Evolutionary conservation across 2,888 invertebrate species (phyloP), one percentile per base, ranked within the genome.

Genomic region (Plebejus melissa): DNA sequence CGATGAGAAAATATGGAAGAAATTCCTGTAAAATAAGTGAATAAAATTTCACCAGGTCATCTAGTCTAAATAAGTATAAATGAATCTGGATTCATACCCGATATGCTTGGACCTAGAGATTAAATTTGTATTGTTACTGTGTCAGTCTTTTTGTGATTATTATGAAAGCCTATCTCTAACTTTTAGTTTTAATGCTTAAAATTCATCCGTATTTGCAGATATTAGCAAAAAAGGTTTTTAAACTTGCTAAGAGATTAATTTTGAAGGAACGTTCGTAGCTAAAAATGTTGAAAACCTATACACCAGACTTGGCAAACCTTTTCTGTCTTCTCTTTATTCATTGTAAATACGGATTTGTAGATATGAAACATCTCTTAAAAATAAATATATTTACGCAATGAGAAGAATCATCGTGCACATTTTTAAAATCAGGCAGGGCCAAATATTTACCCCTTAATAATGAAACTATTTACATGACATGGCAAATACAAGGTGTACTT

Each of bases 51-150:
- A 41, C 9, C 41, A 9, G 41, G 41, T 46, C 41, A 46, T 46
- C 46, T 46, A 46, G 9, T 4, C 28, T 4, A 60, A 28, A 22
- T 32, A 32, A 32, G 32, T 32, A 9, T 3, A 28, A 60, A 60
- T 32, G 1, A 65, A 65, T 65, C 32, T 32, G 65, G 60, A 65
- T 32, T 36, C 65, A 65, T 65, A 65, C 65, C 65, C 13, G 65
- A 65, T 65, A 65, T 65, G 65, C 65, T 65, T 65, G 65, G 65
- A 65, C 32, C 32, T 16, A 65, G 32, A 32, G 32, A 65, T 60
- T 60, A 28, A 36, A 36, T 65, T 65, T 65, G 65, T 65, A 32
- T 36, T 65, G 32, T 16, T 5, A 65, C 13, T 65, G 32, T 65
- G 65, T 32, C 32, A 65, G 11, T 36, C 1, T 22, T 32, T 65